Evolutionary conservation across 2,113 vertebrate genomes (phyloP).

Genomic region (Talpa occidentalis): DNA sequence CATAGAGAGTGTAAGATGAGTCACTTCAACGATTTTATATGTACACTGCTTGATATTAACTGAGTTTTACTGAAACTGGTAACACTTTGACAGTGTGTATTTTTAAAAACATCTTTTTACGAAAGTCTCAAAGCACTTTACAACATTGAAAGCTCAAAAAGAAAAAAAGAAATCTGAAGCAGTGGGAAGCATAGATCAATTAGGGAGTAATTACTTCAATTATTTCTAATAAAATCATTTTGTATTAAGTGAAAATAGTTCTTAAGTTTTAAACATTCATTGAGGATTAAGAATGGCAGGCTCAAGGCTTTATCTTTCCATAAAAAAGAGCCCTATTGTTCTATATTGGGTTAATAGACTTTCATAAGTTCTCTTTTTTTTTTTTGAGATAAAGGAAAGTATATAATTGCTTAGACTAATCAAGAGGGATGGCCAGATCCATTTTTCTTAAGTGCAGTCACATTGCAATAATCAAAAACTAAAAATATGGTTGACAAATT

Average conservation of each 20-base stretch:
- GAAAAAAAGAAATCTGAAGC: slow-evolving; percentile 72
- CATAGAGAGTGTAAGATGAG: slow-evolving; percentile 40
- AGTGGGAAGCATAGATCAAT: slow-evolving; percentile 75
- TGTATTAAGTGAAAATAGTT: slow-evolving; percentile 80
- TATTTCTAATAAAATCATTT: slow-evolving; percentile 84
- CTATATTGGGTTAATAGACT: slow-evolving; percentile 66
- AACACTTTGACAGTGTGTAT: slow-evolving; percentile 78
- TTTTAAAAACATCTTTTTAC: slow-evolving; percentile 78
- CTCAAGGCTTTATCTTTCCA: slow-evolving; percentile 68
- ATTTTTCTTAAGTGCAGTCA: slow-evolving; percentile 66
- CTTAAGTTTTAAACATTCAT: slow-evolving; percentile 76
- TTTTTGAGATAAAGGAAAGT: slow-evolving; percentile 70
- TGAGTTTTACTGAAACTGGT: slow-evolving; percentile 78
- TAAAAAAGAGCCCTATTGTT: slow-evolving; percentile 67
- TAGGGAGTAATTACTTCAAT: slow-evolving; percentile 80
- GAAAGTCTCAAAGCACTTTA: slow-evolving; percentile 74
- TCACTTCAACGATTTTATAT: slow-evolving; percentile 68
- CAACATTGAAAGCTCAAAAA: slow-evolving; percentile 76
- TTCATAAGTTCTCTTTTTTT: slow-evolving; percentile 45
- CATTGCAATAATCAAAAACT: slow-evolving; percentile 24
- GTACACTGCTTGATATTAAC: slow-evolving; percentile 69
- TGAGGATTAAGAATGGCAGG: slow-evolving; percentile 76
- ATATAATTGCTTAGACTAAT: slow-evolving; percentile 73
- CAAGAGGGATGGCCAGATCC: slow-evolving; percentile 41
- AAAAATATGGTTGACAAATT: slow-evolving; percentile 30